Evolutionary conservation across 2,797 vertebrate genomes (phyloP).

Genomic region (Pangasius djambal): DNA sequence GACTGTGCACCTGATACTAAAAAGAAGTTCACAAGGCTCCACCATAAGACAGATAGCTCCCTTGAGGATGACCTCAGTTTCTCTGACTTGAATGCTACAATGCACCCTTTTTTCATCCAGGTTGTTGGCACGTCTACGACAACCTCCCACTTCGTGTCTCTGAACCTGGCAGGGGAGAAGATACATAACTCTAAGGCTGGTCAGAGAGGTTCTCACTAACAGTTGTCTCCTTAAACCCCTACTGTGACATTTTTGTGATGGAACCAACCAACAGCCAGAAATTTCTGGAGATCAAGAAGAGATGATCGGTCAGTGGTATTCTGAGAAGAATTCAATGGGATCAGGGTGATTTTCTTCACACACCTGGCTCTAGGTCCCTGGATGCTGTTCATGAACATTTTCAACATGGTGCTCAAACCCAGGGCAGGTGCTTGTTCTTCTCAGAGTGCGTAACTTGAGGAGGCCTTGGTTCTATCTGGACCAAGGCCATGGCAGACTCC

Average conservation of each 20-base stretch:
- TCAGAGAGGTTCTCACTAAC: constrained; percentile 68
- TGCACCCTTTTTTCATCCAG: constrained; percentile 66
- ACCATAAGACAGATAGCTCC: constrained; percentile 86
- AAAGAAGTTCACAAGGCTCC: constrained; percentile 89
- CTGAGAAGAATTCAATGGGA: constrained; percentile 63
- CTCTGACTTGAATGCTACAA: constrained; percentile 77
- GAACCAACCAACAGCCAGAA: constrained; percentile 54
- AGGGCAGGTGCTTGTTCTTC: constrained; percentile 68
- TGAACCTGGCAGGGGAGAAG: constrained; percentile 75
- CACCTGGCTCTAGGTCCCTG: constrained; percentile 56
- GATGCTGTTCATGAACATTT: constrained; percentile 53
- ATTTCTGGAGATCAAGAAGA: constrained; percentile 37
- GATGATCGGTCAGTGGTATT: constrained; percentile 45
- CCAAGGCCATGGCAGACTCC: constrained; percentile 46
- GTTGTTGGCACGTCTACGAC: constrained; percentile 77
- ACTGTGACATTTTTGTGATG: constrained; percentile 62
- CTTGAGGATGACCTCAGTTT: constrained; percentile 80
- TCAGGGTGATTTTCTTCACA: constrained; percentile 64
- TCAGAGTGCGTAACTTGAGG: constrained; percentile 65
- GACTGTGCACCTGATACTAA: constrained; percentile 99
- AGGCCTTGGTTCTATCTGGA: constrained; percentile 42
- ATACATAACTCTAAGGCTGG: constrained; percentile 74
- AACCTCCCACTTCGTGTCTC: constrained; percentile 84
- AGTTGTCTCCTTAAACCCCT: constrained; percentile 50
- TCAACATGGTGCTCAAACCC: constrained; percentile 57